Base-by-base conservation (phyloP, 2,888 invertebrate species). In the Ichneumoninae sp. region DNA sequence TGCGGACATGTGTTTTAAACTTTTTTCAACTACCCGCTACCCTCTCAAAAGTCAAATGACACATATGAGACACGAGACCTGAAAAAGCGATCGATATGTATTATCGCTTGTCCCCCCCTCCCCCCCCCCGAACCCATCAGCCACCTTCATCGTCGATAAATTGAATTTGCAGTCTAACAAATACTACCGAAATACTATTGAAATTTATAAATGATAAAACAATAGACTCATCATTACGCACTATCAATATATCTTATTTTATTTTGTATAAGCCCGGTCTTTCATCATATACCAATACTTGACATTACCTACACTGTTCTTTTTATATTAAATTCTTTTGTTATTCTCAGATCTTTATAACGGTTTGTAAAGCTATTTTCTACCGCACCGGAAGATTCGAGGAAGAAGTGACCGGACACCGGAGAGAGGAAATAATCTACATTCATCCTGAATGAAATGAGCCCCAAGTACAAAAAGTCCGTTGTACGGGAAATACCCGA, bases 351-450 rank as follows among this genome's bases (percentile, higher is more conserved):
- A 74, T 26, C 30, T 74, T 19, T 57, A 33, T 74, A 74, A 74
- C 74, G 74, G 74, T 47, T 62, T 62, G 44, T 3, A 44, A 74
- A 74, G 30, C 74, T 60, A 47, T 62, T 19, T 62, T 62, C 30
- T 47, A 69, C n/a, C 16, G 8, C 52, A 66, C n/a, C 66, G 36
- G 26, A 60, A 19, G 60, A 62, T 47, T 47, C 30, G 44, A 30
- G 62, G 5, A 19, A 8, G 62, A 52, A 52, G 52, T 10, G 10
- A 65, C 26, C 8, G n/a, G 50, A 36, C 60, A 19, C 26, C 40
- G 30, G 26, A 69, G 65, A 50, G 26, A 69, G 74, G 57, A 82
- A 84, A 75, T 82, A 74, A 82, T 84, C 78, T 54, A 84, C 70
- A 84, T 79, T 79, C 30, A 22, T 33, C 22, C 13, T 22, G 30